Conservation (phyloP, 2,113 vertebrate genomes). For the Heterochromis multidens region DNA sequence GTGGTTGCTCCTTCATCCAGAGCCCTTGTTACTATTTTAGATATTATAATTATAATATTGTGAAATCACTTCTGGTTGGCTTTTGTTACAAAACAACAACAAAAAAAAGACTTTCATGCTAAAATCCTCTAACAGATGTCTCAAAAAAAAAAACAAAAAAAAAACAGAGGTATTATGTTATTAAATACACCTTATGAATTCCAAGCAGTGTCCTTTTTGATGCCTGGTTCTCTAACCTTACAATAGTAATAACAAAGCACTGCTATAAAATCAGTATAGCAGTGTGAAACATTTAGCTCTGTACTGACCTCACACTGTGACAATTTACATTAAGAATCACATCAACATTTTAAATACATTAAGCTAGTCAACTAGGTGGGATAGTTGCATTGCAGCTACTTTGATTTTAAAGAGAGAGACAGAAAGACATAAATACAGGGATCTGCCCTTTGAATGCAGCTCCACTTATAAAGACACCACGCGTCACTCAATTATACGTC, state of each 20-base stretch:
- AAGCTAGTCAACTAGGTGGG: slow-evolving; percentile 33
- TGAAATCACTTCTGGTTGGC: not conserved
- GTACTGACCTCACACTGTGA: not conserved
- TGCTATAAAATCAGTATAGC: slow-evolving; percentile 39
- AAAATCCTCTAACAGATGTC: not conserved
- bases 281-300: slow-evolving; percentile 18
- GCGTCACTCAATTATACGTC: slow-evolving; percentile 79
- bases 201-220: not conserved
- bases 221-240: not conserved
- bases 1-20: slow-evolving; percentile 10
- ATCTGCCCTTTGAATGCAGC: slow-evolving; percentile 78
- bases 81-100: not conserved
- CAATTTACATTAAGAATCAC: slow-evolving; percentile 40
- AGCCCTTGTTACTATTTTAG: not conserved
- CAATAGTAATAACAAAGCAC: not conserved
- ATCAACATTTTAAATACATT: slow-evolving; percentile 51
- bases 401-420: slow-evolving; percentile 66
- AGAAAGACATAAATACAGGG: slow-evolving; percentile 76
- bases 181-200: not conserved
- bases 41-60: slow-evolving; percentile 12
- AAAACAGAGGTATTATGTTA: not conserved
- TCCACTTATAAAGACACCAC: slow-evolving; percentile 79
- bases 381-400: slow-evolving; percentile 59
- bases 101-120: not conserved
- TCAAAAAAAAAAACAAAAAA: not conserved